Evolutionary conservation across 1,140 invertebrate species (phyloP).

Genomic region (Bombyx mandarina): DNA sequence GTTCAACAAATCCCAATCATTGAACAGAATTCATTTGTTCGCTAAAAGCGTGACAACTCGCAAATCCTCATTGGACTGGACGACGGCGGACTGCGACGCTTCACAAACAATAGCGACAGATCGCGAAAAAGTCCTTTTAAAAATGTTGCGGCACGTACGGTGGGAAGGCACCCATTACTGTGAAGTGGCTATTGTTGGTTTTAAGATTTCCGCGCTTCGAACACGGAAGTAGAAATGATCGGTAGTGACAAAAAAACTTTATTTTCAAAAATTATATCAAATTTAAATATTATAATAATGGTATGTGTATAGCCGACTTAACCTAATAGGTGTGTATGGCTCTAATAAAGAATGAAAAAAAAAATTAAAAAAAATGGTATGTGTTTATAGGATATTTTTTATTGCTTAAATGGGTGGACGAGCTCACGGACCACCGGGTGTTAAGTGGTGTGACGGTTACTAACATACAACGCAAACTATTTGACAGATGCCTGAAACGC

Average conservation of each 20-base stretch:
- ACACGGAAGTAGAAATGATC: constrained; percentile 13
- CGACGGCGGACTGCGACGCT: constrained; percentile 20
- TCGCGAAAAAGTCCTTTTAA: constrained; percentile 70
- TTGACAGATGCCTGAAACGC: too few relatives aligned
- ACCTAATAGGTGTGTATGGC: neutral
- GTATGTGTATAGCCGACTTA: too few relatives aligned
- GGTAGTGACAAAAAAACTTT: too few relatives aligned
- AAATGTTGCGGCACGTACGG: constrained; percentile 68
- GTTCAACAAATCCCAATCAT: constrained; percentile 52
- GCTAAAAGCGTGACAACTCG: constrained; percentile 59
- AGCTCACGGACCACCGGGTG: too few relatives aligned
- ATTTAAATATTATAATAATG: too few relatives aligned
- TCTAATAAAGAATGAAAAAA: neutral
- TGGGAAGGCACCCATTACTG: constrained; percentile 57
- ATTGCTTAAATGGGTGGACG: too few relatives aligned
- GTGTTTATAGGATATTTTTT: too few relatives aligned
- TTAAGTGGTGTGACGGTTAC: too few relatives aligned
- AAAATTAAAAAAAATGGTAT: too few relatives aligned
- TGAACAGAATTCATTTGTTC: constrained; percentile 58
- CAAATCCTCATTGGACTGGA: constrained; percentile 25
- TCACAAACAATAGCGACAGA: constrained; percentile 52
- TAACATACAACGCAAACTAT: too few relatives aligned
- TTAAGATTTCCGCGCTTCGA: constrained; percentile 48
- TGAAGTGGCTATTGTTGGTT: constrained; percentile 56
- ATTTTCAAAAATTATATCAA: too few relatives aligned